Evolutionary conservation across 2,113 vertebrate genomes (phyloP), one percentile per base, ranked within the genome.

Genomic region (Theristicus caerulescens): DNA sequence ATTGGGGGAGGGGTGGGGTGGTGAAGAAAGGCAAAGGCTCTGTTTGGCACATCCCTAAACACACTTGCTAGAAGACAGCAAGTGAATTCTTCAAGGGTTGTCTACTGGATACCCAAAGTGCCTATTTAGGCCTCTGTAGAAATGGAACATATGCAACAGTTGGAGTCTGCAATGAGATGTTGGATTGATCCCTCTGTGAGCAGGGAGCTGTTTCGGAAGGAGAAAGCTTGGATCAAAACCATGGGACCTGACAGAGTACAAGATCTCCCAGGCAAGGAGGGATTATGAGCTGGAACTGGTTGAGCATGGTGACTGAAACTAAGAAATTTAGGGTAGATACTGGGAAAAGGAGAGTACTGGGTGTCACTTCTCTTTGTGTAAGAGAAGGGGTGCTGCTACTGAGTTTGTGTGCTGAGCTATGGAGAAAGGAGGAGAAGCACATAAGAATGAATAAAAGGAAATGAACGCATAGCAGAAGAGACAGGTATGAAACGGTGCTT

Each of bases 1-100:
- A 21, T 19, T 3, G 7, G 11, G 18, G 7, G 11, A 16, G 7
- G 4, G 27, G 7, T 3, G 11, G 5, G 14, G n/a, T 29, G 18
- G n/a, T 25, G 15, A 31, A 24, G 47, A n/a, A 42, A 73, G 25
- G 27, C n/a, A 31, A 42, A 36, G 31, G 5, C 16, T 92, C 4
- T 61, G 21, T 81, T 57, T 74, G 66, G 32, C 19, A 42, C 18
- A 25, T 77, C 46, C 19, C 34, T 80, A 49, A 82, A 72, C 25
- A 38, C 12, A 6, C 19, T 59, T 76, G 22, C 22, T 86, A 25
- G 38, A 76, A 71, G 27, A 58, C 7, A 49, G 61, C 26, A 78
- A 24, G 11, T 58, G 32, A 57, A 47, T 64, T 74, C 22, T 58
- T 72, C 17, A 32, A n/a, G 26, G 7, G 2, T 16, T 74, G 13